These are phyloP conservation scores for Temnothorax unifasciatus DNA, from an alignment of 2,888 invertebrate species.

Conservation along the genomic window DNA sequence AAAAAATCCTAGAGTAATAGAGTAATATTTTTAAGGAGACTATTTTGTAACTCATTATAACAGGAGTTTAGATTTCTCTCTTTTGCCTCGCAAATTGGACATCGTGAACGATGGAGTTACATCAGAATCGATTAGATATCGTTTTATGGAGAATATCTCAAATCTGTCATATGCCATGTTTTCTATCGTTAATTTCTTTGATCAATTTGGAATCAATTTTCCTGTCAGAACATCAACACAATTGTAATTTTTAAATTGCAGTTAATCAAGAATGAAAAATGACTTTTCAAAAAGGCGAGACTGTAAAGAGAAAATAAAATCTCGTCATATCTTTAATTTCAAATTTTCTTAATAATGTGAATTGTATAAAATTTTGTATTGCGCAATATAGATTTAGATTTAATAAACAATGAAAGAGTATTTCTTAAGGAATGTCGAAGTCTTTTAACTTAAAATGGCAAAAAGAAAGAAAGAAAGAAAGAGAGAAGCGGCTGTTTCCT, in stretches of 20 bases:
- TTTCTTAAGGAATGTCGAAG: neutral
- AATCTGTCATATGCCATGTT: neutral
- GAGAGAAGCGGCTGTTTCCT: neutral
- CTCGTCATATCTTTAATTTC: neutral
- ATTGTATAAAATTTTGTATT: neutral
- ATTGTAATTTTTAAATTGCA: neutral
- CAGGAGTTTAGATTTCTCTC: slow-evolving; percentile 11
- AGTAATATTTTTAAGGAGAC: slow-evolving; percentile 20
- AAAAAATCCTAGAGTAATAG: slow-evolving; percentile 17
- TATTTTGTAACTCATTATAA: slow-evolving; percentile 21
- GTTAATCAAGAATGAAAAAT: slow-evolving; percentile 10
- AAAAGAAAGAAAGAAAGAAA: neutral
- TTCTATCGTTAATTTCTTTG: neutral
- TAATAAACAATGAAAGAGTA: neutral
- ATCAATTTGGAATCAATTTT: neutral
- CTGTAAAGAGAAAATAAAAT: neutral
- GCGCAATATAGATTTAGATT: neutral
- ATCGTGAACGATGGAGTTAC: neutral
- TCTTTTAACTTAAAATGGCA: neutral
- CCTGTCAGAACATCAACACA: neutral
- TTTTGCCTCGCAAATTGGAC: slow-evolving; percentile 14
- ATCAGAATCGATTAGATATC: neutral
- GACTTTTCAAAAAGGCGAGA: neutral
- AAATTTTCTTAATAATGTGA: neutral
- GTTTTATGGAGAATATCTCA: neutral